Conservation (phyloP, 53 echinoderm and acorn worm species). For the Arbacia lixula region DNA sequence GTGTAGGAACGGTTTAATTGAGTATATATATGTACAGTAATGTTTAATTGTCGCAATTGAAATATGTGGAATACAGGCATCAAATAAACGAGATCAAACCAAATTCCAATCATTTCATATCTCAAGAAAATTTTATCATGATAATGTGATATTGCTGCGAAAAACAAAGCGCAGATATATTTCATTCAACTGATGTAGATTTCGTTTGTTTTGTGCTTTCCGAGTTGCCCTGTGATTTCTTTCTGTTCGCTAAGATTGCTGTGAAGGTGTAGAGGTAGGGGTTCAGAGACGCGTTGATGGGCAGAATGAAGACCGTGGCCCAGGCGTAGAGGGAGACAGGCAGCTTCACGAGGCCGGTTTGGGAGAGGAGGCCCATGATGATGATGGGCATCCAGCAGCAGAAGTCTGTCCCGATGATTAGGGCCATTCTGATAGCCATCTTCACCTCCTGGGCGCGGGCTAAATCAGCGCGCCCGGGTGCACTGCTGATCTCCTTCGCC, state of each 20-base stretch:
- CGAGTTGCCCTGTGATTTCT: too few relatives aligned
- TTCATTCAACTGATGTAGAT: too few relatives aligned
- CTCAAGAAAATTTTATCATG: too few relatives aligned
- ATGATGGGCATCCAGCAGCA: slow-evolving; percentile 81
- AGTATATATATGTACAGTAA: too few relatives aligned
- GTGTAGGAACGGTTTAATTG: too few relatives aligned
- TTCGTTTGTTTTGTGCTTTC: too few relatives aligned
- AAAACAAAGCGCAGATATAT: too few relatives aligned
- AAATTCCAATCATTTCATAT: too few relatives aligned
- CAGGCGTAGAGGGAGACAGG: slow-evolving; percentile 74
- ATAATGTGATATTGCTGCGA: too few relatives aligned
- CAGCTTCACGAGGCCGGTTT: slow-evolving; percentile 60
- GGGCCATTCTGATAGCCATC: slow-evolving; percentile 67
- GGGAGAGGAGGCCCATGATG: slow-evolving; percentile 73
- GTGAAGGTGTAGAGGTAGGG: slow-evolving; percentile 71
- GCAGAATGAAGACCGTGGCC: slow-evolving; percentile 69
- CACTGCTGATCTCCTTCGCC: slow-evolving; percentile 35
- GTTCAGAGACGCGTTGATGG: slow-evolving; percentile 75
- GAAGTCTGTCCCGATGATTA: slow-evolving; percentile 76
- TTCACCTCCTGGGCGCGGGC: slow-evolving; percentile 55
- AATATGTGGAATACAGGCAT: too few relatives aligned
- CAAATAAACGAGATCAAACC: too few relatives aligned
- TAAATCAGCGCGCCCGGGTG: background rate
- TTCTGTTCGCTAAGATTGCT: background rate
- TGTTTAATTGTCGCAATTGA: too few relatives aligned